Evolutionary conservation across 2,113 vertebrate genomes (phyloP), one percentile per base, ranked within the genome.

Genomic region (Megatriorchis doriae): DNA sequence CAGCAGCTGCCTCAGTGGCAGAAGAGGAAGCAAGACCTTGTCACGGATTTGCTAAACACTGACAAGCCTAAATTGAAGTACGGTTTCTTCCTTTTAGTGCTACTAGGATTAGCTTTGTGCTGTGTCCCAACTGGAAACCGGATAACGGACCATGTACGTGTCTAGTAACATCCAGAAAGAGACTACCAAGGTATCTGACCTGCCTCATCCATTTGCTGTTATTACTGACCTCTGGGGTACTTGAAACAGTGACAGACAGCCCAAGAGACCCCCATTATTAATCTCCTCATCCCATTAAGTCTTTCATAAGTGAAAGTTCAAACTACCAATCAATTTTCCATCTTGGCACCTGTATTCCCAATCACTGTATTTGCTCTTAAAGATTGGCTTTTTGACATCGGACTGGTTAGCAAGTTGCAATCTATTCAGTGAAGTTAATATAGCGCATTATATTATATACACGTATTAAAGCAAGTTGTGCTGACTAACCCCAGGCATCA

Each of bases 241-340:
- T 62, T 38, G 26, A 19, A 93, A 65, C 81, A 58, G 40, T 38
- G 77, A 59, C 45, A 88, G 83, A 19, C 83, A 48, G 9, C 82
- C 63, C 9, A 3, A 85, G 93, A 82, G 63, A 75, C 38, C 67
- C 50, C 42, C 62, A 21, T 90, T 27, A 94, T 95, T 90, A 92
- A 94, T 93, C 90, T 50, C 52, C 81, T 79, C 80, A 90, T 85
- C 66, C 85, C 93, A 93, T 92, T 93, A 94, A 93, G 53, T 40
- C 85, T 73, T 55, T 45, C 62, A 31, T 88, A 88, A 94, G 82
- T 52, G 82, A 83, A 71, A 84, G 38, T 73, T 93, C 74, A 61
- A 79, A 5, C 47, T 78, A 65, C 20, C 29, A 74, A 95, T 93
- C 88, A 86, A 90, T 95, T 86, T 74, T 67, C 45, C 5, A 3